Base-by-base conservation (phyloP, 2,797 vertebrate species). In the Melopsittacus undulatus region DNA sequence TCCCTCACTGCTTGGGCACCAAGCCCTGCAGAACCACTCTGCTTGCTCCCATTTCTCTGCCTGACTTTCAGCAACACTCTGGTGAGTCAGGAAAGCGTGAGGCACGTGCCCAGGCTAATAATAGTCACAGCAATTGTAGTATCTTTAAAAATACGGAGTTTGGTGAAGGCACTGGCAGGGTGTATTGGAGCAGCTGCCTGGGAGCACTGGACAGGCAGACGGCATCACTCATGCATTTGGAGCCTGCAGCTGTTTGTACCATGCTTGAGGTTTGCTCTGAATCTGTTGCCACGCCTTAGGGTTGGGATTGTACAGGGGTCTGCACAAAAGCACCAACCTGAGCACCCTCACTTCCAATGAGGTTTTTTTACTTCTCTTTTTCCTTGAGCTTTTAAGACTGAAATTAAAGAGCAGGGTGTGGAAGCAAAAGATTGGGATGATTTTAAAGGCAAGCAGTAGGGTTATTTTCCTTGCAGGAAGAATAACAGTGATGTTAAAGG, bases 231-330 rank as follows among this genome's bases (percentile, higher is more conserved):
- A 19, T 3, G 8, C 68, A n/a, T 2, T 1, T 2, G 4, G 46
- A 57, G 81, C 83, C 16, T 11, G 45, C 54, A 10, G 21, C 40
- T 22, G 11, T 22, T 61, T n/a, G 49, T 22, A 4, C 15, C 9
- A 48, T 1, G 4, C 4, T 19, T 16, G 19, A 19, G 11, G 66
- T 4, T 4, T 8, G 5, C 1, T 4, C 18, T 1, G 24, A 3
- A 22, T 73, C 4, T 5, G 0, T 4, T 14, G 43, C 2, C 32
- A 0, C 7, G 0, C 20, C 11, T 26, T 5, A 49, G 69, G 46
- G 18, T 3, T 1, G 63, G 27, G n/a, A 32, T 64, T 19, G 5
- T 26, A 1, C 15, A 4, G 8, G 29, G 10, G 20, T 10, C 42
- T 24, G 46, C 21, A 2, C 1, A 9, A 22, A 24, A 34, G 32